Evolutionary conservation across 2,797 vertebrate genomes (phyloP), one percentile per base, ranked within the genome.

Genomic region (Premnoplex brunnescens): DNA sequence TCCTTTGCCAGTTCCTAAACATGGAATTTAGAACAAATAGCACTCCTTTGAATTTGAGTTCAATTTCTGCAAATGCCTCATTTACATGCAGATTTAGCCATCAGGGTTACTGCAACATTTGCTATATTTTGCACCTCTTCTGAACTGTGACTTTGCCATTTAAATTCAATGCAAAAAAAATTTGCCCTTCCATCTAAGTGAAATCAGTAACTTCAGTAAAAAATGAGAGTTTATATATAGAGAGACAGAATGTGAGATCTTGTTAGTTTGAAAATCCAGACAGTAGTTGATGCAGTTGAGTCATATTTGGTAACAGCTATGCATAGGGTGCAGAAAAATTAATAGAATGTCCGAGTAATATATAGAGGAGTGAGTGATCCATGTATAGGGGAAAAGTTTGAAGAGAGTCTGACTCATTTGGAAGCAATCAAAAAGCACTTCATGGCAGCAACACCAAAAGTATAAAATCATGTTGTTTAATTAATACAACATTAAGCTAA

Each of bases 31-130:
- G 46, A 85, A 71, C 22, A 92, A 88, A 89, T 62, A 78, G 23
- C 28, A 41, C 36, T 88, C 43, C 16, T 39, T 78, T 85, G 55
- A 88, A 85, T 84, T 55, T 51, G 27, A 85, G 32, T 74, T 95
- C 49, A 87, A 7, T 92, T 94, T 93, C 60, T 83, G 63, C 62
- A 94, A 93, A 89, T 91, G 75, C 52, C 80, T 91, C 72, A 85
- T 94, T 95, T 91, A 64, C 68, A 72, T 93, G 60, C 87, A 62
- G 49, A 68, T 92, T 51, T 88, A 88, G 41, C 64, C 72, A 34
- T 68, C 30, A 85, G 43, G 34, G 23, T 85, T 83, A 54, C 81
- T 91, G 67, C 41, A 93, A 88, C 54, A 68, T 87, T 89, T 93
- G 76, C 48, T 75, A 1, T 60, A 37, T 83, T 93, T 91, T 95